A percentile compares a stretch with the other conserved stretches of the same genome.
Evolutionary conservation across 2,888 invertebrate species (phyloP).

Genomic region (Drosophila affinis): DNA sequence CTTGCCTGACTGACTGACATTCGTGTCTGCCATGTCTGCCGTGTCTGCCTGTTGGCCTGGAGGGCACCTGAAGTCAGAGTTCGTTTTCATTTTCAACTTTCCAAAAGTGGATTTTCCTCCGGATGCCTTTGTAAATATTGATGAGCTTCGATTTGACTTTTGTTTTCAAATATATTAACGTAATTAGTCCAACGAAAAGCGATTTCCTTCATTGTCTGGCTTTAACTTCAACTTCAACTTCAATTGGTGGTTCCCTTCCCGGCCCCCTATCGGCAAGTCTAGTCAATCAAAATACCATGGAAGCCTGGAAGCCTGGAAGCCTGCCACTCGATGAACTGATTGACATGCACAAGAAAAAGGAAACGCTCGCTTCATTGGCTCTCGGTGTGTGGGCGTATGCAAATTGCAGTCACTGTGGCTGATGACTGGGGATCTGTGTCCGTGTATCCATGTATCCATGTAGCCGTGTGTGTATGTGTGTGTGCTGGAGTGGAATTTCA

Average conservation of each 20-base stretch:
- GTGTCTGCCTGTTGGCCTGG: not conserved
- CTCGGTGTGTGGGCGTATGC: conserved; percentile 27
- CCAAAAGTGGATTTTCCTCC: conserved; percentile 13
- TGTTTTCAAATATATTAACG: conserved; percentile 47
- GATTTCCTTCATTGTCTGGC: not conserved
- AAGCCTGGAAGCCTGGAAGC: not conserved
- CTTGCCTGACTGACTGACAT: conserved; percentile 26
- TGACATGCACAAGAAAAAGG: conserved; percentile 46
- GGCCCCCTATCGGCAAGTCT: not conserved
- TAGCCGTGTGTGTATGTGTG: no score
- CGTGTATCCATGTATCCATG: no score
- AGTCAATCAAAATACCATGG: conserved; percentile 36
- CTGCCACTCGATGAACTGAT: conserved; percentile 44
- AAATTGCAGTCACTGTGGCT: conserved; percentile 47
- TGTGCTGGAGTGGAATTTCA: not conserved
- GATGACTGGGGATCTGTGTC: conserved; percentile 9
- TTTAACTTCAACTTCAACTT: conserved; percentile 20
- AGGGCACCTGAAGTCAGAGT: conserved; percentile 10
- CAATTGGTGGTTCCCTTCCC: not conserved
- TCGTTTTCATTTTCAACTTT: conserved; percentile 26
- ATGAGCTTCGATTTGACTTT: conserved; percentile 55
- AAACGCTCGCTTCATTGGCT: conserved; percentile 3
- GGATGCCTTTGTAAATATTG: conserved; percentile 59
- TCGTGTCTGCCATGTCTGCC: conserved; percentile 22
- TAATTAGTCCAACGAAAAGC: conserved; percentile 55